These are phyloP conservation scores for Escarpia spicata DNA, from an alignment of 2,888 invertebrate genomes.

Conservation along the genomic window DNA sequence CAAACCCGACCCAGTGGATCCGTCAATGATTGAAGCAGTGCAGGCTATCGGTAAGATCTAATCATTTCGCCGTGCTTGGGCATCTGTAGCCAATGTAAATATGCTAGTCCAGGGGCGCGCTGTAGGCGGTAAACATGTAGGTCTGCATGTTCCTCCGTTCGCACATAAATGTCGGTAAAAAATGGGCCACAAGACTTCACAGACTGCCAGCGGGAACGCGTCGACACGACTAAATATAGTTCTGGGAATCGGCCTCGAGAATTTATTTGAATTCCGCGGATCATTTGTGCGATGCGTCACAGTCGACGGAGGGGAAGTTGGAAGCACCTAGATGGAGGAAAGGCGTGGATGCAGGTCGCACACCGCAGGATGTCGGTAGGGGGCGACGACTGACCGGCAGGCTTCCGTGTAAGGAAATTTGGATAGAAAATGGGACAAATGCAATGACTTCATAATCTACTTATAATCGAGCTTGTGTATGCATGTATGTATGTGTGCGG, in stretches of 20 bases:
- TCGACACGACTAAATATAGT: neutral
- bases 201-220: no score
- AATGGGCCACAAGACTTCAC: neutral
- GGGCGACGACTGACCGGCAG: no score
- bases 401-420: neutral
- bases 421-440: neutral
- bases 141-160: neutral
- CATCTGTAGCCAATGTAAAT: neutral
- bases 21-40: neutral
- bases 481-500: no score
- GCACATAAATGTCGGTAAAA: neutral
- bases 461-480: no score
- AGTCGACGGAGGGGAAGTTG: neutral
- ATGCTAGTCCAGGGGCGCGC: neutral
- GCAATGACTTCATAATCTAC: neutral
- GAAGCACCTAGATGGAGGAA: neutral
- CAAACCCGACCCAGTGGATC: no score
- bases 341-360: neutral
- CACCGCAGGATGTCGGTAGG: neutral
- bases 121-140: neutral
- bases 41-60: neutral
- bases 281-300: conserved; percentile 12
- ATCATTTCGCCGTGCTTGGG: neutral
- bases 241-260: neutral
- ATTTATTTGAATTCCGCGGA: conserved; percentile 1